A percentile compares a stretch with the other conserved stretches of the same genome.
Evolutionary conservation across 2,888 invertebrate genomes (phyloP).

Genomic region (Volucella inflata): DNA sequence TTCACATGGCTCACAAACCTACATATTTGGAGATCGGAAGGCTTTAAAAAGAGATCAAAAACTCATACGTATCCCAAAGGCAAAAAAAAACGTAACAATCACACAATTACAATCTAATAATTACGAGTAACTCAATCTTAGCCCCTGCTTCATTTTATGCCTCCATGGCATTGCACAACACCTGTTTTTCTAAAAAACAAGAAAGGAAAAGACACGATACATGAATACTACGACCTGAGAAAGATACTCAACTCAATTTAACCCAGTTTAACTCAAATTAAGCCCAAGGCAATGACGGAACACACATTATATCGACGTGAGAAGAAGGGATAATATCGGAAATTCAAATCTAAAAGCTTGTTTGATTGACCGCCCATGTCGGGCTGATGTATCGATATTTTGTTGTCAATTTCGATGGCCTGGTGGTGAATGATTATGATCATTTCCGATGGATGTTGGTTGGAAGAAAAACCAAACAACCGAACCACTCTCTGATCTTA

Average conservation of each 20-base stretch:
- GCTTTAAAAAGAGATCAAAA: no score
- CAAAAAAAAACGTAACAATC: no score
- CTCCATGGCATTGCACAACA: slow-evolving; percentile 50
- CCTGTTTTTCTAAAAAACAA: slow-evolving; percentile 37
- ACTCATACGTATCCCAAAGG: no score
- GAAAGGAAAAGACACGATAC: not conserved
- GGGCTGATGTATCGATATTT: not conserved
- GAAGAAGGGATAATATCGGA: slow-evolving; percentile 1
- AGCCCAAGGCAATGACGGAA: slow-evolving; percentile 69
- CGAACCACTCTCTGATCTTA: slow-evolving; percentile 15
- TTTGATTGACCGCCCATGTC: slow-evolving; percentile 61
- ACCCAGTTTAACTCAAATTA: slow-evolving; percentile 47
- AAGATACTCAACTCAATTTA: slow-evolving; percentile 46
- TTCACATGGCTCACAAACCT: no score
- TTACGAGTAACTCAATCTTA: no score
- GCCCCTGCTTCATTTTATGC: slow-evolving; percentile 1
- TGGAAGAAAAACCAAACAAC: not conserved
- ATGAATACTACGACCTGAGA: slow-evolving; percentile 12
- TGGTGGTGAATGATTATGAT: slow-evolving; percentile 47
- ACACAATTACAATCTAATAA: no score
- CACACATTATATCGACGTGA: not conserved
- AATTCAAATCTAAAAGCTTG: slow-evolving; percentile 32
- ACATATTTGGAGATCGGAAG: no score
- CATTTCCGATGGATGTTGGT: slow-evolving; percentile 25
- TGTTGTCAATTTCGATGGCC: no score